Percentiles rank a stretch among this genome's conserved stretches.
These are phyloP conservation scores for Cepphus grylle DNA, from an alignment of 2,113 vertebrate species.

Conservation along the genomic window DNA sequence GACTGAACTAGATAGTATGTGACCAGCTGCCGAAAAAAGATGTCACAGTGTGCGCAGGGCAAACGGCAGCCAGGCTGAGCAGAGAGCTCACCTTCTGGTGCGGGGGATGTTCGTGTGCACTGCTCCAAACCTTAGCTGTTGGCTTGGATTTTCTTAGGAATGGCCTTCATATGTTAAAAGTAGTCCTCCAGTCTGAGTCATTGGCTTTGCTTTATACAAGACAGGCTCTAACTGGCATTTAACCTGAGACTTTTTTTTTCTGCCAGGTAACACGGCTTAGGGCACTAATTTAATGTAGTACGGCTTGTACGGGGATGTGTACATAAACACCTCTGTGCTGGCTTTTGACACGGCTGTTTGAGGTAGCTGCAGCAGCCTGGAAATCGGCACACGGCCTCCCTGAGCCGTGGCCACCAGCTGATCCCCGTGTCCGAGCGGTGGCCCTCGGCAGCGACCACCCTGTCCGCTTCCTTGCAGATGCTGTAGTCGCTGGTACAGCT, in stretches of 20 bases:
- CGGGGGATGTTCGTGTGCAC: accelerated
- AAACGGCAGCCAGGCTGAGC: neutral
- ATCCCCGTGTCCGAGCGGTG: neutral
- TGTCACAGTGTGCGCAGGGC: neutral
- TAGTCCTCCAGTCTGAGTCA: neutral
- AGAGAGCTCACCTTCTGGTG: neutral
- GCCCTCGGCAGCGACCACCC: accelerated
- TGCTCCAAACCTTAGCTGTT: neutral
- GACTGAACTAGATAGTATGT: neutral
- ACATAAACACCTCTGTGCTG: neutral
- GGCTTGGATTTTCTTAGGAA: neutral
- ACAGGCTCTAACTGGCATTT: neutral
- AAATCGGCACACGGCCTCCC: accelerated
- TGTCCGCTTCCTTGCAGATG: neutral
- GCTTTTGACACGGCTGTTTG: neutral
- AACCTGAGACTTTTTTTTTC: neutral
- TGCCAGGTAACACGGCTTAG: neutral
- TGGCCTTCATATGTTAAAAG: neutral
- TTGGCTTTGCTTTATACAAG: neutral
- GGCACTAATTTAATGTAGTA: neutral
- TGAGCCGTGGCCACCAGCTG: accelerated
- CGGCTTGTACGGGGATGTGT: neutral
- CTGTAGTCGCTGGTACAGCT: neutral
- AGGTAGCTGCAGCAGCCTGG: neutral
- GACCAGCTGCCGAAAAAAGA: neutral